phyloP scores from a whole-genome alignment of 1,140 invertebrate genomes.

The Listronotus oregonensis region DNA sequence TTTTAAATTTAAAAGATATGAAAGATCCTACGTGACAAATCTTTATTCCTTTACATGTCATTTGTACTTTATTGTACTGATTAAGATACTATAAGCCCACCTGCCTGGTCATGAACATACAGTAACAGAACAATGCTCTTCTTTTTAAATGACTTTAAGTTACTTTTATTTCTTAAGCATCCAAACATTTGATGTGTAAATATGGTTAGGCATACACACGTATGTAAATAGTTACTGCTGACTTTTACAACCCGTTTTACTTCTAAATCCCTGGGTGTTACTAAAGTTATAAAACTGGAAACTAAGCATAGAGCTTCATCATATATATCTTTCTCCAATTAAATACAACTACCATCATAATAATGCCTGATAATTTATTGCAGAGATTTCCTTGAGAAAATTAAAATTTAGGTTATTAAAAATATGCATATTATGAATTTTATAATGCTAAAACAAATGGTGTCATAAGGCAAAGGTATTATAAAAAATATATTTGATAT shows the following conservation, averaged over 20 bases:
- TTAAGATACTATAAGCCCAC: neutral
- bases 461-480: too few species aligned
- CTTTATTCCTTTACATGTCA: neutral
- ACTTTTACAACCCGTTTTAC: slow-evolving; percentile 10
- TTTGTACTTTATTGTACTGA: neutral
- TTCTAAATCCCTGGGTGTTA: slow-evolving; percentile 16
- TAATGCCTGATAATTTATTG: slow-evolving; percentile 18
- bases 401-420: too few species aligned
- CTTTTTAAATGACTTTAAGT: too few species aligned
- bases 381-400: neutral
- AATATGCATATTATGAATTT: too few species aligned
- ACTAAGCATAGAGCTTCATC: neutral
- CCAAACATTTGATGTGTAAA: slow-evolving; percentile 3
- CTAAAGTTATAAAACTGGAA: neutral
- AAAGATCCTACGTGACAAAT: neutral
- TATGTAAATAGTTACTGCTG: slow-evolving; percentile 13
- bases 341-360: neutral
- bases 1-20: too few species aligned
- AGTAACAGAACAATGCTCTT: neutral
- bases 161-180: neutral
- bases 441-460: too few species aligned
- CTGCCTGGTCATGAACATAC: neutral
- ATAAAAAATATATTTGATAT: too few species aligned
- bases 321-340: slow-evolving; percentile 18
- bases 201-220: neutral